Evolutionary conservation across 23 tunicate species (phyloP).

Genomic region (Ciona savignyi): DNA sequence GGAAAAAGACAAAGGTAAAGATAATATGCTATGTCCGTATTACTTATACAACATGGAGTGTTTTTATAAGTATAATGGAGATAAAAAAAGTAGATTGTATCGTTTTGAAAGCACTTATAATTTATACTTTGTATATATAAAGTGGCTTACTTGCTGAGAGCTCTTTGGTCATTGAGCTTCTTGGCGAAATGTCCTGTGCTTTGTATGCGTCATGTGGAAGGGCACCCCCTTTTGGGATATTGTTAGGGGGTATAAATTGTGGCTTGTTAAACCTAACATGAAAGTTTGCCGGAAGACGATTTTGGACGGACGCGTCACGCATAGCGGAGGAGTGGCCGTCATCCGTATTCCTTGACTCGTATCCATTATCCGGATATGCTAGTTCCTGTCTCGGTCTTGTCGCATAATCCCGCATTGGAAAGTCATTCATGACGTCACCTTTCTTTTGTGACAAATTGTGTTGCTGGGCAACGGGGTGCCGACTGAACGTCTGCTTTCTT

Average conservation of each 20-base stretch:
- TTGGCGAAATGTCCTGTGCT: conserved; percentile 54
- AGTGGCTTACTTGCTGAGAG: conserved; percentile 69
- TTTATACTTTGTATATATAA: no score
- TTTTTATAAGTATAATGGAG: no score
- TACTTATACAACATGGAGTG: no score
- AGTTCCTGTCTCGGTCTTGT: conserved; percentile 3
- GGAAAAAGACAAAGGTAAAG: no score
- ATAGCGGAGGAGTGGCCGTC: conserved; percentile 44
- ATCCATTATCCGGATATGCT: not conserved
- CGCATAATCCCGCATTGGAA: conserved; percentile 68
- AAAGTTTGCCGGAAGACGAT: conserved; percentile 32
- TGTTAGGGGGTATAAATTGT: not conserved
- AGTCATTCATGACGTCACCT: conserved; percentile 76
- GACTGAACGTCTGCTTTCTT: conserved; percentile 19
- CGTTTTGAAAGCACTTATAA: no score
- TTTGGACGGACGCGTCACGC: conserved; percentile 9
- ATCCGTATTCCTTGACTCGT: conserved; percentile 2
- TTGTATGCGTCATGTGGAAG: conserved; percentile 78
- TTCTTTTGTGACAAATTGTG: conserved; percentile 6
- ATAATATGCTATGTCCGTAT: no score
- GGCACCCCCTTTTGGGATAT: conserved; percentile 29
- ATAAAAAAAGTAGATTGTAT: no score
- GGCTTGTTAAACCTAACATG: conserved; percentile 34
- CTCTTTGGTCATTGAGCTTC: conserved; percentile 52
- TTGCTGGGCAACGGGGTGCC: conserved; percentile 3